These are phyloP conservation scores for Camptogramma bilineatum DNA, from an alignment of 2,888 invertebrate species.

Conservation along the genomic window DNA sequence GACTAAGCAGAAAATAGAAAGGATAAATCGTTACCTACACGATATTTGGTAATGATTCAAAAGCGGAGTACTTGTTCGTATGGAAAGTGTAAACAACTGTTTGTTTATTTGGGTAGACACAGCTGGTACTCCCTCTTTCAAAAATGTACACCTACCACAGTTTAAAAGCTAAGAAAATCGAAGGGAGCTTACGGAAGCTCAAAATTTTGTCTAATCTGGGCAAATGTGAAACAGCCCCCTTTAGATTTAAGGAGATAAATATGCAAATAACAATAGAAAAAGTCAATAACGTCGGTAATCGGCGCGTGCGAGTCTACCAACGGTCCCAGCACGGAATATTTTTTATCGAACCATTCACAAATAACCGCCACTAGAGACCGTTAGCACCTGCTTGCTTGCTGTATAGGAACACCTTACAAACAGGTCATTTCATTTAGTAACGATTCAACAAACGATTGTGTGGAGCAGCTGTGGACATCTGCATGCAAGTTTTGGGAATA, in stretches of 20 bases:
- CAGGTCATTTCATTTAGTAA: slow-evolving; percentile 26
- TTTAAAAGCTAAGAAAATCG: background rate
- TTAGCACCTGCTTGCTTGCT: slow-evolving; percentile 73
- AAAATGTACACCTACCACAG: background rate
- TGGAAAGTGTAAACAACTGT: background rate
- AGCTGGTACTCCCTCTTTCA: background rate
- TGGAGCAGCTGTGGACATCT: slow-evolving; percentile 18
- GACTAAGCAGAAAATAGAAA: background rate
- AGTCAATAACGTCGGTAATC: slow-evolving; percentile 51
- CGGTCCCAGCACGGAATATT: slow-evolving; percentile 65
- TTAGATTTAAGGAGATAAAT: slow-evolving; percentile 32
- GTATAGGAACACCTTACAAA: slow-evolving; percentile 42
- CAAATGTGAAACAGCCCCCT: slow-evolving; percentile 13
- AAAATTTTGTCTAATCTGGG: slow-evolving; percentile 6
- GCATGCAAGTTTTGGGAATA: slow-evolving; percentile 22
- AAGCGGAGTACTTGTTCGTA: background rate
- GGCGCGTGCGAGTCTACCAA: slow-evolving; percentile 65
- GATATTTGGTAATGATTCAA: background rate
- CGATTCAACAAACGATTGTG: slow-evolving; percentile 18
- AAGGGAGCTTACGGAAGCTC: too few species aligned
- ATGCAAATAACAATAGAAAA: slow-evolving; percentile 50
- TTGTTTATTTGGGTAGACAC: background rate
- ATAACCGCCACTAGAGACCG: slow-evolving; percentile 78
- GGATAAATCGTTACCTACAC: background rate
- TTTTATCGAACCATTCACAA: slow-evolving; percentile 75